Percentiles rank a stretch among this genome's conserved stretches.
Conservation (phyloP, 2,113 vertebrate genomes). For the Cariama cristata region DNA sequence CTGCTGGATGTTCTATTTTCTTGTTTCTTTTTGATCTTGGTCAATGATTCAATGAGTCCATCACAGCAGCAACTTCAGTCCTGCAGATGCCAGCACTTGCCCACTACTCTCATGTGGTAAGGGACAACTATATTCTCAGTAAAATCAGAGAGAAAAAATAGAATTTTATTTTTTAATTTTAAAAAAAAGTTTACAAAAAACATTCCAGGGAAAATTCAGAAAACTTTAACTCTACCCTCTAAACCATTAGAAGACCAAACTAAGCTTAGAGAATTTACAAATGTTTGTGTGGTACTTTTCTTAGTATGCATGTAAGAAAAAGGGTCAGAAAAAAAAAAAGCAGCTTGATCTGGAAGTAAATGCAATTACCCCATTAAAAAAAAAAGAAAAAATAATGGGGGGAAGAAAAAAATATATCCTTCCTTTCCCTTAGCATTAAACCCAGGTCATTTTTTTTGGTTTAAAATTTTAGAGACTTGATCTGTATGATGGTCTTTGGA, state of each 20-base stretch:
- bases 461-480: neutral
- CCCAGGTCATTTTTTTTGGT: neutral
- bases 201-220: neutral
- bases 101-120: neutral
- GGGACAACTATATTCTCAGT: neutral
- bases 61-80: neutral
- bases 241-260: neutral
- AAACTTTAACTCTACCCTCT: neutral
- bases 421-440: neutral
- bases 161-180: neutral
- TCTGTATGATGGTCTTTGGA: neutral
- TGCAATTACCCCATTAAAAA: neutral
- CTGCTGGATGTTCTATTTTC: neutral
- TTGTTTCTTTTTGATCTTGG: neutral
- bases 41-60: neutral
- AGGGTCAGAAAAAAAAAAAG: neutral
- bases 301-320: neutral
- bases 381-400: too few relatives aligned
- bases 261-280: neutral
- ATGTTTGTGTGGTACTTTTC: neutral
- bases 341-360: neutral
- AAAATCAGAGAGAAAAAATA: neutral
- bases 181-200: neutral
- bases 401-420: neutral
- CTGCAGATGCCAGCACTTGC: neutral